Evolutionary conservation across 2,888 invertebrate species (phyloP), one percentile per base, ranked within the genome.

Genomic region (Anthoptus insignis): DNA sequence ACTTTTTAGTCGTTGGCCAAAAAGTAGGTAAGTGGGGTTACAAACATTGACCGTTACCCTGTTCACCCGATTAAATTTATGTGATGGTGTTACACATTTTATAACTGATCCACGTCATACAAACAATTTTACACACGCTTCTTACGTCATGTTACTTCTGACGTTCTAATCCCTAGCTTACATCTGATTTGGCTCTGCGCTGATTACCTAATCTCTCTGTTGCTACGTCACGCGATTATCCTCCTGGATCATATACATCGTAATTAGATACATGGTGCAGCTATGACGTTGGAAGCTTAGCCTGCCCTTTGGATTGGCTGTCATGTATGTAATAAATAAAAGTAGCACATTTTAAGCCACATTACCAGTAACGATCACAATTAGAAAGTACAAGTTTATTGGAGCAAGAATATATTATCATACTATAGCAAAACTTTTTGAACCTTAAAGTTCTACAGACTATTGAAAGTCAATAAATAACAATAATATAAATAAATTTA

Each of bases 151-250:
- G 60, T 53, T 61, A 61, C 42, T 60, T 45, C 53, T 61, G 53
- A 61, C 45, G 53, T 61, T 45, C 22, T 61, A 61, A 61, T 61
- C 53, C 53, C 7, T 3, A 32, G 60, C 60, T 60, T 60, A 60
- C 53, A 24, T 29, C 53, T 53, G 60, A 60, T 60, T 52, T 53
- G 32, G 53, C 32, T 60, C 53, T 60, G 60, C 14, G 50, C 59
- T 65, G 39, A 58, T 65, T 57, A 67, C 49, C 58, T 60, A 67
- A 65, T 65, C 58, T 49, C 50, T 60, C 61, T 64, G 52, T 54
- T 42, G 29, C 29, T 61, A 53, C 45, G 16, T 45, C 39, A 54
- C 53, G 27, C 53, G 42, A 53, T 54, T 61, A 61, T 61, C 45
- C 53, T 22, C 16, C 42, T 61, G 32, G 45, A 37, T 45, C 60